Evolutionary conservation across 2,113 vertebrate species (phyloP).

Genomic region (Neoarius graeffei): DNA sequence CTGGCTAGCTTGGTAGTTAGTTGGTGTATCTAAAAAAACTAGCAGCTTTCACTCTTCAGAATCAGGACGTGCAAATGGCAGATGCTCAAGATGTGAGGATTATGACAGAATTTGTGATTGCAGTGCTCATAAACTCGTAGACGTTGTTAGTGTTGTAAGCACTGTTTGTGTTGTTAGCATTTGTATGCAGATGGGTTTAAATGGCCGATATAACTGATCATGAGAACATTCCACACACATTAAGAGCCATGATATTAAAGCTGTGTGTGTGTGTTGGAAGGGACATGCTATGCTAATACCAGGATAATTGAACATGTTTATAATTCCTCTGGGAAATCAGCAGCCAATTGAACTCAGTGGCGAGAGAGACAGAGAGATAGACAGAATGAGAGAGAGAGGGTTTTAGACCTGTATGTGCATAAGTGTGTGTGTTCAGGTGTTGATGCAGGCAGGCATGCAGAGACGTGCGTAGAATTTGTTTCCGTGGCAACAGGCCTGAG

Average conservation of each 20-base stretch:
- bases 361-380: neutral
- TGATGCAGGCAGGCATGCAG: slow-evolving; percentile 76
- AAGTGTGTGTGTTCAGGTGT: slow-evolving; percentile 68
- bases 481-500: slow-evolving; percentile 80
- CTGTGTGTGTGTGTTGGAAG: neutral
- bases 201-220: neutral
- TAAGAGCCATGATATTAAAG: neutral
- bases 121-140: neutral
- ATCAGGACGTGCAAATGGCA: neutral
- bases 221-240: neutral
- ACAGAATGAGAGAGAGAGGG: neutral
- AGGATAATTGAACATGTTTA: slow-evolving; percentile 74
- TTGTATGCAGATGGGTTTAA: neutral
- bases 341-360: slow-evolving; percentile 60
- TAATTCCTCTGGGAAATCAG: slow-evolving; percentile 74
- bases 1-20: neutral
- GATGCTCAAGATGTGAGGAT: neutral
- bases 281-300: slow-evolving; percentile 58
- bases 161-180: neutral
- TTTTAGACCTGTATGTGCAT: neutral
- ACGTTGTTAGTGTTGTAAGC: neutral
- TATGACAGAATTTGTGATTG: neutral
- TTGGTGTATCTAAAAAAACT: neutral
- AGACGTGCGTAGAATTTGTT: slow-evolving; percentile 81
- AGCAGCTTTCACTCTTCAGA: neutral